Percentiles rank a stretch among this genome's conserved stretches.
These are phyloP conservation scores for Gibbula magus DNA, from an alignment of 2,888 invertebrate species.

Conservation along the genomic window DNA sequence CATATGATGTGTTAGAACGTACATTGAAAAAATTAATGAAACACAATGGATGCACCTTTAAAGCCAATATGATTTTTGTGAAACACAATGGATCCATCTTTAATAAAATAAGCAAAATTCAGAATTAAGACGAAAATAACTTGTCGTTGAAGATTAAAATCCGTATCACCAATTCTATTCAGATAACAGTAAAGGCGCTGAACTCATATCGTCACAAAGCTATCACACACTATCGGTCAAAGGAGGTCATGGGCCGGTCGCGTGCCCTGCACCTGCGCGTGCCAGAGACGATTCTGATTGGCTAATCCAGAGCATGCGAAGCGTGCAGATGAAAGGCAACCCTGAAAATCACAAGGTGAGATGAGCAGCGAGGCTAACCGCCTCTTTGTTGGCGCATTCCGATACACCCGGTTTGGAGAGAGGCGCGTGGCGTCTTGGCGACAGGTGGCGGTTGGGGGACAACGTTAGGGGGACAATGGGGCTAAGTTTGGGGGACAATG, in stretches of 20 bases:
- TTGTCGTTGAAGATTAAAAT: too few relatives aligned
- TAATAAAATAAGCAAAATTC: too few relatives aligned
- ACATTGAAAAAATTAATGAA: too few relatives aligned
- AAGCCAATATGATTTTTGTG: too few relatives aligned
- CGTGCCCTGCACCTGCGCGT: slow-evolving; percentile 2
- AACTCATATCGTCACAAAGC: too few relatives aligned
- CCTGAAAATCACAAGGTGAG: neutral
- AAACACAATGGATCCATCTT: too few relatives aligned
- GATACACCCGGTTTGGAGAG: neutral
- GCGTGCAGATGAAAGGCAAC: neutral
- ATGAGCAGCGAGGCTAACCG: neutral
- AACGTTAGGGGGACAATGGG: neutral
- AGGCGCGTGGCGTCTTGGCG: slow-evolving; percentile 10
- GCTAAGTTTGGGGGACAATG: neutral
- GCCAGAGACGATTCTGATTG: slow-evolving; percentile 1
- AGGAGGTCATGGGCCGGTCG: neutral
- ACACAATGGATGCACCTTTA: too few relatives aligned
- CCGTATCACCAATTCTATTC: too few relatives aligned
- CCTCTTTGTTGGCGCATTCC: neutral
- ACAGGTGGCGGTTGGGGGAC: neutral
- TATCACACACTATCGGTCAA: neutral
- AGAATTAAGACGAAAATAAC: too few relatives aligned
- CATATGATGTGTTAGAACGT: too few relatives aligned
- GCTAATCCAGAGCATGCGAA: neutral
- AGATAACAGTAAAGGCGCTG: too few relatives aligned